These are phyloP conservation scores for Emydoidea blandingii DNA, from an alignment of 2,797 vertebrate species.

Conservation along the genomic window DNA sequence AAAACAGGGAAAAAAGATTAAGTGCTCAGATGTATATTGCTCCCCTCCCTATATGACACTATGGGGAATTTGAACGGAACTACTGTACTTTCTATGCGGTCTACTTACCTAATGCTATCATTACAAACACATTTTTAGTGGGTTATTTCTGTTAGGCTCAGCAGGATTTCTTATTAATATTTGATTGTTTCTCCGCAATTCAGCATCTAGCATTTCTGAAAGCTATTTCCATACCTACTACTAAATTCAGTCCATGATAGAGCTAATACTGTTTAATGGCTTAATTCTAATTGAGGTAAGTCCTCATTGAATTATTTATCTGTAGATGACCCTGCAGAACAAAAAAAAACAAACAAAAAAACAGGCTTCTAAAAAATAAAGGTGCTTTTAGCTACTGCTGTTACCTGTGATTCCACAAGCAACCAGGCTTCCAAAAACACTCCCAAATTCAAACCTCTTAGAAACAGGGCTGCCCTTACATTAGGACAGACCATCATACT, in stretches of 20 bases:
- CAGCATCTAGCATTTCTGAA: background rate
- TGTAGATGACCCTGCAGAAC: background rate
- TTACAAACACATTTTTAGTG: background rate
- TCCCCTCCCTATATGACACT: background rate
- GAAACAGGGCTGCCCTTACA: background rate
- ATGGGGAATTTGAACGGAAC: background rate
- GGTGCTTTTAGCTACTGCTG: background rate
- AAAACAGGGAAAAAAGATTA: background rate
- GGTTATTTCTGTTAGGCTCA: conserved; percentile 12
- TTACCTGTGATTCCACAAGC: background rate
- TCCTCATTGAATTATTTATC: background rate
- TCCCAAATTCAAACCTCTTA: background rate
- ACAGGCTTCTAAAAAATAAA: background rate
- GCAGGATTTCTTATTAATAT: background rate
- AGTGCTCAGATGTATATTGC: background rate
- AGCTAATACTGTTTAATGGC: background rate
- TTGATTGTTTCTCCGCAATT: background rate
- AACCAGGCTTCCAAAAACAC: background rate
- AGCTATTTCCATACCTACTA: background rate
- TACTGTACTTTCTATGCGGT: background rate
- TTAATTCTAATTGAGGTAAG: background rate
- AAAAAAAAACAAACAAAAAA: background rate
- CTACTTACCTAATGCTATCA: background rate
- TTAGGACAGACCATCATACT: background rate
- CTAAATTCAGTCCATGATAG: background rate